A percentile compares a stretch with the other conserved stretches of the same genome.
phyloP scores from a whole-genome alignment of 2,888 invertebrate genomes.

The Drosophila vallismaia region DNA sequence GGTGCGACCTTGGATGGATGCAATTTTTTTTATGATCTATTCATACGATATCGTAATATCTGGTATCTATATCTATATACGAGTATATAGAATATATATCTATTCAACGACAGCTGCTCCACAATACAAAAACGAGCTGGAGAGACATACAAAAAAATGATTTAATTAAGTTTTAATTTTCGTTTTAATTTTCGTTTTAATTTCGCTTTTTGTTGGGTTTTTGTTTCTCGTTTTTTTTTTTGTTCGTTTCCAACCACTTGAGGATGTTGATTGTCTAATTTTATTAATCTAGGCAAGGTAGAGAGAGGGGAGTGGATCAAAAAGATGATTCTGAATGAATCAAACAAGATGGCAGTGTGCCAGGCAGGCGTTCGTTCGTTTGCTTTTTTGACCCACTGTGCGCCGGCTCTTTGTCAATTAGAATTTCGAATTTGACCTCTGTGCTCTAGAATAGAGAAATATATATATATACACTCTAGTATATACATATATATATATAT shows the following conservation, averaged over 20 bases:
- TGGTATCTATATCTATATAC: not conserved
- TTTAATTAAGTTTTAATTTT: slow-evolving; percentile 65
- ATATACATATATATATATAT: not conserved
- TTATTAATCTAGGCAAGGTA: slow-evolving; percentile 62
- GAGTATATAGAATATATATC: slow-evolving; percentile 35
- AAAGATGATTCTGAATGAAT: slow-evolving; percentile 46
- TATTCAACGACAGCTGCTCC: slow-evolving; percentile 72
- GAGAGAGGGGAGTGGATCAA: not conserved
- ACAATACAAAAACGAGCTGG: slow-evolving; percentile 33
- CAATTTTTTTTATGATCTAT: not conserved
- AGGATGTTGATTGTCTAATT: slow-evolving; percentile 73
- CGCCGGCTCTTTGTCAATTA: slow-evolving; percentile 53
- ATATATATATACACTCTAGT: not conserved
- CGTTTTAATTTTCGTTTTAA: slow-evolving; percentile 66
- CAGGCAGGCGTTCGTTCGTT: slow-evolving; percentile 42
- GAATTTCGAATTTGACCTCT: slow-evolving; percentile 70
- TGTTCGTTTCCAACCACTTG: slow-evolving; percentile 39
- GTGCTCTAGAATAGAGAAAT: not conserved
- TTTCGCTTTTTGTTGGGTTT: slow-evolving; percentile 50
- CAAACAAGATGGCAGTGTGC: slow-evolving; percentile 62
- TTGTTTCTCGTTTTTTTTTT: not conserved
- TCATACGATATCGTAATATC: not conserved
- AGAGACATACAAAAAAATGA: slow-evolving; percentile 74
- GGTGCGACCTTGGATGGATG: slow-evolving; percentile 25
- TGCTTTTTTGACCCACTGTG: slow-evolving; percentile 44